phyloP scores from a whole-genome alignment of 1,140 invertebrate genomes.

The Teleopsis dalmanni region DNA sequence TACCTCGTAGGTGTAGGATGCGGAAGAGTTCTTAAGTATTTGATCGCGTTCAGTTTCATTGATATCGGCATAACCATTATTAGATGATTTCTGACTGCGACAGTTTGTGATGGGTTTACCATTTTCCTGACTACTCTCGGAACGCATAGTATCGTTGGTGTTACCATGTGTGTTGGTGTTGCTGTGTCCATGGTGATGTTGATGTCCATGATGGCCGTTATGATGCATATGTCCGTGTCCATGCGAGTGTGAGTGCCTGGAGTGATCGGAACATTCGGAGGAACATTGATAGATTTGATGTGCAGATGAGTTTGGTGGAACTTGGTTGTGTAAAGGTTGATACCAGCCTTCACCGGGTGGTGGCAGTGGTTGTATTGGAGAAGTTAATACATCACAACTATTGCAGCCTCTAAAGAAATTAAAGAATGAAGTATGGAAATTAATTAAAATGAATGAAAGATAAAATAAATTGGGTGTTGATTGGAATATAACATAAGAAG shows the following conservation, averaged over 20 bases:
- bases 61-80: slow-evolving; percentile 12
- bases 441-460: neutral
- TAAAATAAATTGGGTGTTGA: neutral
- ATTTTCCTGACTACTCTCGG: slow-evolving; percentile 35
- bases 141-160: slow-evolving; percentile 21
- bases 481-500: no score
- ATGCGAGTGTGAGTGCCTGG: slow-evolving; percentile 32
- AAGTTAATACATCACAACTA: slow-evolving; percentile 39
- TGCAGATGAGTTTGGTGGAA: slow-evolving; percentile 25
- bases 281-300: slow-evolving; percentile 44
- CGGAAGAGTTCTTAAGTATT: slow-evolving; percentile 21
- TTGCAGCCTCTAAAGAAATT: slow-evolving; percentile 26
- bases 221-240: slow-evolving; percentile 12
- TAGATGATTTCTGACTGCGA: slow-evolving; percentile 16
- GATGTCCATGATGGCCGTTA: slow-evolving; percentile 9
- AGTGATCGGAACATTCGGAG: slow-evolving; percentile 42
- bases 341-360: slow-evolving; percentile 33
- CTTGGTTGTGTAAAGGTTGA: slow-evolving; percentile 26
- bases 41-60: slow-evolving; percentile 32
- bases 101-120: slow-evolving; percentile 18
- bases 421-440: neutral
- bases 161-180: neutral
- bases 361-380: slow-evolving; percentile 34
- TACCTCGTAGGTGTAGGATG: slow-evolving; percentile 21
- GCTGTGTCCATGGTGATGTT: slow-evolving; percentile 2